Conservation (phyloP, 2,797 vertebrate genomes). For the Semaprochilodus insignis region DNA sequence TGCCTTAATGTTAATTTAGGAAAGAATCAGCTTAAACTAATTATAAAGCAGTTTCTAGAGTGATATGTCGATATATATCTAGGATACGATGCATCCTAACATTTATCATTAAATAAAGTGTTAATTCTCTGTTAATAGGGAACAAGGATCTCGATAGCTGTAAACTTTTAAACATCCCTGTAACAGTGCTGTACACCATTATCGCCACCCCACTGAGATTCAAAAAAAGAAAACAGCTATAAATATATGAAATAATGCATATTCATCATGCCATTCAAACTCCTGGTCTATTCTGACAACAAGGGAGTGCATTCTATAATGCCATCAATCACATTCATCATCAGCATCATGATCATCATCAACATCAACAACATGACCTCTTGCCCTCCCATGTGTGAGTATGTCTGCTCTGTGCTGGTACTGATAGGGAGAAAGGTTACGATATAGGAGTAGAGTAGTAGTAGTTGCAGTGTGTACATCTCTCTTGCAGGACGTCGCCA, state of each 20-base stretch:
- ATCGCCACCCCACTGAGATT: constrained; percentile 31
- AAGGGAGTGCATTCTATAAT: constrained; percentile 79
- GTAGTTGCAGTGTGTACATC: constrained; percentile 99
- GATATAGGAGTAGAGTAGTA: constrained; percentile 86
- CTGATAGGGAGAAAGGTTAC: constrained; percentile 88
- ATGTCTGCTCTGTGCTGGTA: constrained; percentile 83
- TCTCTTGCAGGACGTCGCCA: constrained; percentile 99
- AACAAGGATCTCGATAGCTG: constrained; percentile 35
- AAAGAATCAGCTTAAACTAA: constrained; percentile 3
- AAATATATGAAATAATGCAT: constrained; percentile 26
- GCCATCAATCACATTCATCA: constrained; percentile 48
- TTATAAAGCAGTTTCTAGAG: neutral
- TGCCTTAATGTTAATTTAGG: constrained; percentile 24
- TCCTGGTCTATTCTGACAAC: constrained; percentile 77
- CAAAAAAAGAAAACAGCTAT: constrained; percentile 25
- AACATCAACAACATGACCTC: constrained; percentile 70
- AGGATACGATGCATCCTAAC: neutral
- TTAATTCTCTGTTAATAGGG: constrained; percentile 13
- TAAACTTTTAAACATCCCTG: constrained; percentile 26
- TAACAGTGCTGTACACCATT: constrained; percentile 30
- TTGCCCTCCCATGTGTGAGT: constrained; percentile 76
- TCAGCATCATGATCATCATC: constrained; percentile 66
- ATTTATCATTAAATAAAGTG: neutral
- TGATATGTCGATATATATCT: neutral
- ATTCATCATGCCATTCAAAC: constrained; percentile 65